phyloP scores from a whole-genome alignment of 2,113 vertebrate genomes.

The Corynorhinus townsendii region DNA sequence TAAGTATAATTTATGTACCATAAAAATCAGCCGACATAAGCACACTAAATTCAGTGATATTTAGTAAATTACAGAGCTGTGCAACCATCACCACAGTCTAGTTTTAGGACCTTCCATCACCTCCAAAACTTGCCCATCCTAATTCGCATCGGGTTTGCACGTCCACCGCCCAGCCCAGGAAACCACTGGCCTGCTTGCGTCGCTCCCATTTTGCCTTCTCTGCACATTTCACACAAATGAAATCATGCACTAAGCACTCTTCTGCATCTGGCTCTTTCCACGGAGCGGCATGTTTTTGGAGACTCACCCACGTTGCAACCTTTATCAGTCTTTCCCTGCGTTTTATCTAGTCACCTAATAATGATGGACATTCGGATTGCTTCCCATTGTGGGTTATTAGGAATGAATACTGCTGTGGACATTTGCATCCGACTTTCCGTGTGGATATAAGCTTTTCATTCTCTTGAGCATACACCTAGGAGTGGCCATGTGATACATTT shows the following conservation, averaged over 20 bases:
- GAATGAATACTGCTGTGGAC: background rate
- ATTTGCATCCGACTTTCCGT: background rate
- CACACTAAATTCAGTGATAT: background rate
- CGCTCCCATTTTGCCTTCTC: background rate
- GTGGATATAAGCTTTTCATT: background rate
- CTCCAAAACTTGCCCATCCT: background rate
- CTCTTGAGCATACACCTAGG: background rate
- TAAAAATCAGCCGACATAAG: background rate
- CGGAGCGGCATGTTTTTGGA: background rate
- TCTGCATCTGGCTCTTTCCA: background rate
- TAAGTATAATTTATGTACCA: background rate
- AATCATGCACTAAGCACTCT: background rate
- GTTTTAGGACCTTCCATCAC: background rate
- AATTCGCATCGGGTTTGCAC: background rate
- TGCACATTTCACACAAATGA: background rate
- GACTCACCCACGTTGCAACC: background rate
- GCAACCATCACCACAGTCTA: background rate
- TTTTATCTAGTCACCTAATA: background rate
- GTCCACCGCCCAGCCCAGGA: background rate
- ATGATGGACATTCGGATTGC: background rate
- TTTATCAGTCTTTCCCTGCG: background rate
- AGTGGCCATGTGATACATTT: background rate
- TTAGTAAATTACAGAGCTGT: constrained; percentile 18
- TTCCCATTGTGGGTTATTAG: background rate
- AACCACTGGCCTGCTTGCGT: background rate